Base-by-base conservation (phyloP, 2,888 invertebrate species). In the Pegoplata infirma region DNA sequence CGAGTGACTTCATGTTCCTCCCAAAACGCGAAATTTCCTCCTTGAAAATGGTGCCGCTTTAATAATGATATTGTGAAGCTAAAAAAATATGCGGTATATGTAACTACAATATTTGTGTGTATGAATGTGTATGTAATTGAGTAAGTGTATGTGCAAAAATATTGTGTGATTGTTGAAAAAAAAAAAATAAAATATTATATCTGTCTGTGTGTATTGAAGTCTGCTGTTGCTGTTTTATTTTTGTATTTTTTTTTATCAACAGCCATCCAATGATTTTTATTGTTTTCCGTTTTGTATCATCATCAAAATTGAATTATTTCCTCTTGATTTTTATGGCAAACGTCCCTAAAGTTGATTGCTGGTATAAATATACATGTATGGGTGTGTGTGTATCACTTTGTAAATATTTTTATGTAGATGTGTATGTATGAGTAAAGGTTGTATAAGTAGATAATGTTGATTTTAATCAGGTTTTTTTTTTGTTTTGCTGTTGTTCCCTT, bases 291-390 rank as follows among this genome's bases (percentile, higher is more conserved):
- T 79, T 79, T 75, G 63, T 71, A 67, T 72, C 75, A 79, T 79
- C 78, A 79, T 79, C 79, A 75, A 75, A 72, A 79, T 75, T 72
- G 75, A 75, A 75, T 75, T 79, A 79, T 79, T 79, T 79, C 79
- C 79, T 75, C 53, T 79, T 72, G 75, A 79, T 67, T 79, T 79
- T 75, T 72, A 75, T 72, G 56, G 63, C 51, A 67, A 67, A 47
- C 63, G 63, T 75, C 56, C 63, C 66, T 63, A 46, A 72, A 80
- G 64, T 75, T 72, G 64, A 66, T 73, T 64, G 63, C 23, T 66
- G 17, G 25, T 49, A 55, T 51, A 47, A 3, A 51, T 7, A 59
- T 5, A 66, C n/a, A 19, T 40, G 5, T 40, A 5, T n/a, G 36
- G 16, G 23, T 40, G 36, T 58, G 40, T 40, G 40, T 40, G 21